Evolutionary conservation across 2,888 invertebrate species (phyloP).

Genomic region (Erebia aethiops): DNA sequence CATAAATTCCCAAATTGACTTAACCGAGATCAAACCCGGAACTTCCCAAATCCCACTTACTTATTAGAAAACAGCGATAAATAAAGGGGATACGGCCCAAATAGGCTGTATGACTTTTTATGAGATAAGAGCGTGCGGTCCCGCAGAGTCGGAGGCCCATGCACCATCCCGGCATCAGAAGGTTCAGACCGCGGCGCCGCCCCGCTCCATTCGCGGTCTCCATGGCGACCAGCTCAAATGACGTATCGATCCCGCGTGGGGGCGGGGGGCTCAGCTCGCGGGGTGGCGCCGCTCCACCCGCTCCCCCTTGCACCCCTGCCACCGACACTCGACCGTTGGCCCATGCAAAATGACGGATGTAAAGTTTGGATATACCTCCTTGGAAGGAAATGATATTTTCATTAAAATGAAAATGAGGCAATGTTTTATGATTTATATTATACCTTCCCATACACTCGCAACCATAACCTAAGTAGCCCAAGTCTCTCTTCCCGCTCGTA

Average conservation of each 20-base stretch:
- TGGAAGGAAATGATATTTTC: conserved; percentile 81
- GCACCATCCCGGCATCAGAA: conserved; percentile 71
- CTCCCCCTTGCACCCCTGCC: conserved; percentile 73
- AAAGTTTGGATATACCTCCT: conserved; percentile 82
- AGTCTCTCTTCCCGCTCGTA: conserved; percentile 24
- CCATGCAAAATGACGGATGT: conserved; percentile 84
- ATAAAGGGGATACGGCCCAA: neutral
- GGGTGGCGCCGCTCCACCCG: conserved; percentile 80
- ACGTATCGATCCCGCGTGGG: conserved; percentile 82
- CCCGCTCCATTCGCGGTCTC: conserved; percentile 82
- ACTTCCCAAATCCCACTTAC: too few relatives aligned
- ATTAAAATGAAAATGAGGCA: conserved; percentile 79
- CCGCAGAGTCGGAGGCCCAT: conserved; percentile 68
- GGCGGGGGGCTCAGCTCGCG: conserved; percentile 61
- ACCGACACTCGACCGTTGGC: conserved; percentile 79
- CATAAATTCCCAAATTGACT: too few relatives aligned
- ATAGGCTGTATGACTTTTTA: conserved; percentile 19
- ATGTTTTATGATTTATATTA: conserved; percentile 66
- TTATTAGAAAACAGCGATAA: conserved; percentile 1
- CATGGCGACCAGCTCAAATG: conserved; percentile 83
- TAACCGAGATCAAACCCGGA: too few relatives aligned
- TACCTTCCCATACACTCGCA: conserved; percentile 45
- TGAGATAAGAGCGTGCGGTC: conserved; percentile 40
- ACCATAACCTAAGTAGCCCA: conserved; percentile 16
- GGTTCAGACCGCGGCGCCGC: conserved; percentile 70